Base-by-base conservation (phyloP, 1,140 invertebrate species). In the Calosoma granatense region DNA sequence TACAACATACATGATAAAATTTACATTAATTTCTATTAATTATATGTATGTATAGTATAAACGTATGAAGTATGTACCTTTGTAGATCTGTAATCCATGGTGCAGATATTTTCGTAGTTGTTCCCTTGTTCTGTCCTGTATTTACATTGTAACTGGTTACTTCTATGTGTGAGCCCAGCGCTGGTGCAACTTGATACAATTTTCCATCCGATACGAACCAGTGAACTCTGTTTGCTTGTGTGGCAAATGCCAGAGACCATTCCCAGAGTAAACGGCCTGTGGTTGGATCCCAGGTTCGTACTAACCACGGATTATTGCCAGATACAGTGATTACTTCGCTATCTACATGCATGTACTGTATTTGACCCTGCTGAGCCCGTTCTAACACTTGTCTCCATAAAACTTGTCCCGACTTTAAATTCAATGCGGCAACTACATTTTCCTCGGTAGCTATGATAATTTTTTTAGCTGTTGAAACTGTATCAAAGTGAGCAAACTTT, bases 391-490 rank as follows among this genome's bases (percentile, higher is more conserved):
- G 83, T 55, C 90, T 78, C 88, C 90, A 94, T 63, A 88, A 69
- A 63, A 92, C 81, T 65, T 88, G 81, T 55, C 87, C 91, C 67
- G 86, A 88, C 68, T 90, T 88, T 43, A 86, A 76, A 74, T 88
- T 86, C 51, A 96, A 67, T 55, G 87, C 86, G 60, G 91, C 90
- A 53, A 95, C 71, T 59, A 92, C 88, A 79, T 94, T 92, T 72
- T 91, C 84, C 64, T 92, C 83, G 0, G 91, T 92, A n/a, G 84
- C 87, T 11, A 94, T 81, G 64, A 92, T 82, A n/a, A 92, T 76
- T 65, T 84, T 84, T 72, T 85, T 88, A 20, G 82, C 81, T n/a
- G 81, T 79, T 59, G 81, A 82, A 54, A 82, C 77, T 30, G 83
- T 85, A 56, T 92, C 88, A 67, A 92, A 87, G 65, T 81, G 79